Base-by-base conservation (phyloP, 2,113 vertebrate species). In the Ptilorrhoa leucosticta region DNA sequence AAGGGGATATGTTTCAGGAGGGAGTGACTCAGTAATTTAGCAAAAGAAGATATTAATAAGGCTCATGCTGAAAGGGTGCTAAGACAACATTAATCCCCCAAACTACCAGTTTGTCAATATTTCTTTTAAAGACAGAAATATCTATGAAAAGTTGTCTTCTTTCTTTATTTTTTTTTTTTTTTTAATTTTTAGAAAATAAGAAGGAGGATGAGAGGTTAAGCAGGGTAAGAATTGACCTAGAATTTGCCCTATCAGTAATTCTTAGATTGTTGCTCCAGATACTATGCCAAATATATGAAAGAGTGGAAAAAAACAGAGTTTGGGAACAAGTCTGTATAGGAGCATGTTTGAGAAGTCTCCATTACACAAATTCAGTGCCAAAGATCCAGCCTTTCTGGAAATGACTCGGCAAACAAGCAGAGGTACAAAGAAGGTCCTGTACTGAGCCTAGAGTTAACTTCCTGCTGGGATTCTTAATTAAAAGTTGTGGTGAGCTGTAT, bases 401-500 rank as follows among this genome's bases (percentile, higher is more conserved):
- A 70, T 72, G 37, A 64, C 70, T 96, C 2, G 1, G 50, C 58
- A 83, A 91, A 65, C 63, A 80, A 87, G 70, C 66, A 76, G 42
- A 71, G 58, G 40, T 87, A 91, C 70, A 93, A 94, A 94, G 90
- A 84, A 80, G 77, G 57, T 89, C n/a, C 73, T 97, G 63, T 96
- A 15, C 8, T 87, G 61, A 82, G 66, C n/a, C 45, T 39, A 26
- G 33, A 93, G 40, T 72, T 80, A 93, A 58, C 69, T 80, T 91
- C 73, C 47, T 93, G 33, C 35, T 76, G 70, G 53, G 63, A 76
- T 89, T 95, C 75, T 63, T 87, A 50, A 91, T 82, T 84, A 80
- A 91, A 92, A 83, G 26, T 61, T 95, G 63, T 39, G 70, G 57
- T 72, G 64, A 81, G 35, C 70, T 77, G 75, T 63, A 21, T 35